These are phyloP conservation scores for Neotoma lepida DNA, from an alignment of 2,113 vertebrate genomes.

Conservation along the genomic window DNA sequence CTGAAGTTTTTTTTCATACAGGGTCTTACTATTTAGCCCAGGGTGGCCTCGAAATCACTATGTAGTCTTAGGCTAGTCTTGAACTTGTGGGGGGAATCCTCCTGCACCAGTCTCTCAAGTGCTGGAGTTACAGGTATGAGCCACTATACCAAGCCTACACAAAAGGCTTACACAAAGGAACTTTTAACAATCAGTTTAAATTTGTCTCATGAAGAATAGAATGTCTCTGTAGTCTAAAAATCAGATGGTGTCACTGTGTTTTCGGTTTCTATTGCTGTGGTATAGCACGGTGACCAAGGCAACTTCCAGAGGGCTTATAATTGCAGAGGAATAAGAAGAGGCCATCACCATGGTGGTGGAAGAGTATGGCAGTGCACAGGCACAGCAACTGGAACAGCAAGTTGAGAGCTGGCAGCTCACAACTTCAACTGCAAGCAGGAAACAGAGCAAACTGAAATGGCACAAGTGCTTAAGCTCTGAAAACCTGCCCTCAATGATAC, in stretches of 20 bases:
- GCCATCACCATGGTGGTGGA: neutral
- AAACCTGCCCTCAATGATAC: neutral
- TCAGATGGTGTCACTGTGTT: neutral
- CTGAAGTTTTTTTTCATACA: neutral
- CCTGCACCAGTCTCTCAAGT: neutral
- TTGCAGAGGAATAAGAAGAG: neutral
- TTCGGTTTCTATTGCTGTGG: neutral
- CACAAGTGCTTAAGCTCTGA: neutral
- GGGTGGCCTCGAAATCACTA: neutral
- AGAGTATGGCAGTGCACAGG: neutral
- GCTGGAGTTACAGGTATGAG: neutral
- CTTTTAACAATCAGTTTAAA: constrained; percentile 28
- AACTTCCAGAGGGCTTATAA: neutral
- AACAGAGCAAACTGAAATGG: neutral
- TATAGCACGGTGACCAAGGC: neutral
- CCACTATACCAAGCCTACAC: neutral
- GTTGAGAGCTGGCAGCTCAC: neutral
- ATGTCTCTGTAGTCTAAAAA: constrained; percentile 29
- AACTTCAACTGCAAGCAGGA: neutral
- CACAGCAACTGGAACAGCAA: neutral
- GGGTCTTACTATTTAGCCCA: neutral
- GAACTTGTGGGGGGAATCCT: neutral
- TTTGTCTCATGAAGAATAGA: neutral
- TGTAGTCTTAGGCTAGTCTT: neutral
- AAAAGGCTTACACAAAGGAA: neutral